These are phyloP conservation scores for Atta colombica DNA, from an alignment of 1,140 invertebrate genomes.

Conservation along the genomic window DNA sequence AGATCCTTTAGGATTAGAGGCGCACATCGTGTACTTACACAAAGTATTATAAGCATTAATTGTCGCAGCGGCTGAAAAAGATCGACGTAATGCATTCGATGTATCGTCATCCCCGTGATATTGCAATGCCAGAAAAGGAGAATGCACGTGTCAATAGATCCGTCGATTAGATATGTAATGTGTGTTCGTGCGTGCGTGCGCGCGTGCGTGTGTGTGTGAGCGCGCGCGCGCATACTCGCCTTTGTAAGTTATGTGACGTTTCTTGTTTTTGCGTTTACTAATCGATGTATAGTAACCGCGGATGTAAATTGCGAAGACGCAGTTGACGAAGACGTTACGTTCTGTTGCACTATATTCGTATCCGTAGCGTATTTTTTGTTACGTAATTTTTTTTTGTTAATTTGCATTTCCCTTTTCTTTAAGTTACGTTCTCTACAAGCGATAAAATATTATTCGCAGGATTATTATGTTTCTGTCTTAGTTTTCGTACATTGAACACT, in stretches of 20 bases:
- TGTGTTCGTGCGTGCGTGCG: neutral
- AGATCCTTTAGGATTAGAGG: constrained; percentile 26
- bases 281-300: constrained; percentile 26
- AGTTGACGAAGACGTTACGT: constrained; percentile 19
- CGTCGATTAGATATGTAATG: constrained; percentile 50
- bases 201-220: neutral
- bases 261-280: constrained; percentile 59
- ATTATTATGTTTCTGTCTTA: constrained; percentile 39
- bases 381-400: neutral
- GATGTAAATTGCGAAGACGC: constrained; percentile 34
- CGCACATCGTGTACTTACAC: constrained; percentile 1
- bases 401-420: constrained; percentile 25
- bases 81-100: constrained; percentile 20
- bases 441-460: neutral
- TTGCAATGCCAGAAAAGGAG: constrained; percentile 27
- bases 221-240: constrained; percentile 23
- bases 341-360: constrained; percentile 18
- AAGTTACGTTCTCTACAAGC: neutral
- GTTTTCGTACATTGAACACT: neutral
- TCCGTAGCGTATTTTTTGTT: neutral
- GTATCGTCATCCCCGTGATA: constrained; percentile 17
- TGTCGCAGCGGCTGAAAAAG: constrained; percentile 30
- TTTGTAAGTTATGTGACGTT: constrained; percentile 21
- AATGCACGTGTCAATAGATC: constrained; percentile 62
- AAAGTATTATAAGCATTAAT: constrained; percentile 51